These are phyloP conservation scores for Atrichornis clamosus DNA, from an alignment of 2,113 vertebrate genomes.

Conservation along the genomic window DNA sequence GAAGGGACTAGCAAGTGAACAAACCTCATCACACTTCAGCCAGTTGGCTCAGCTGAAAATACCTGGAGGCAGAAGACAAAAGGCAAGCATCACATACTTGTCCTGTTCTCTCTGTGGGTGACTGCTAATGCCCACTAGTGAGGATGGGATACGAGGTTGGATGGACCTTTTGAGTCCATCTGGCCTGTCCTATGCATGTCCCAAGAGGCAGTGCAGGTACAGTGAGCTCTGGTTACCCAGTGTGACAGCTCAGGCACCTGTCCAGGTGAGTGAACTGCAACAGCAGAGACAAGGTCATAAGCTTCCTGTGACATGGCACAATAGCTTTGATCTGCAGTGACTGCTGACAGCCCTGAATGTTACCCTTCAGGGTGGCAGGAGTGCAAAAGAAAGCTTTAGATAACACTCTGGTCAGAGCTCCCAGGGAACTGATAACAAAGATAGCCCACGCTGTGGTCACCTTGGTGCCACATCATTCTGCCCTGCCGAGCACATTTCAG, in stretches of 20 bases:
- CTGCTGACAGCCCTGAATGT: not conserved
- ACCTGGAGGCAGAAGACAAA: not conserved
- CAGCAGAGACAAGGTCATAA: not conserved
- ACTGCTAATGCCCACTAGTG: not conserved
- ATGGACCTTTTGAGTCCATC: not conserved
- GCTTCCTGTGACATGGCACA: not conserved
- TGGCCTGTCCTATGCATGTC: not conserved
- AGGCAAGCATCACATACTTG: not conserved
- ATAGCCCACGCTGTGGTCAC: not conserved
- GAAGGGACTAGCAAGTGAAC: not conserved
- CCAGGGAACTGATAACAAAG: not conserved
- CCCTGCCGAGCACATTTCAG: not conserved
- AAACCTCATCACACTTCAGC: not conserved
- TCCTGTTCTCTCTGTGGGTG: not conserved
- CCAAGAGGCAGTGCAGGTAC: not conserved
- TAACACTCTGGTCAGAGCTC: not conserved
- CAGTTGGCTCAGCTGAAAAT: not conserved
- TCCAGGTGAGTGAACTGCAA: not conserved
- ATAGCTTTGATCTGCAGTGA: not conserved
- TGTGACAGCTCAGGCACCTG: fast-evolving
- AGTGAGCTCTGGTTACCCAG: not conserved
- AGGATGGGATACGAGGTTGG: not conserved
- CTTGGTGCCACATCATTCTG: not conserved
- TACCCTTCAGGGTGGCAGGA: not conserved
- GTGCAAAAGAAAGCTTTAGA: not conserved